phyloP scores from a whole-genome alignment of 2,888 invertebrate genomes.

The Ophion slaviceki region DNA sequence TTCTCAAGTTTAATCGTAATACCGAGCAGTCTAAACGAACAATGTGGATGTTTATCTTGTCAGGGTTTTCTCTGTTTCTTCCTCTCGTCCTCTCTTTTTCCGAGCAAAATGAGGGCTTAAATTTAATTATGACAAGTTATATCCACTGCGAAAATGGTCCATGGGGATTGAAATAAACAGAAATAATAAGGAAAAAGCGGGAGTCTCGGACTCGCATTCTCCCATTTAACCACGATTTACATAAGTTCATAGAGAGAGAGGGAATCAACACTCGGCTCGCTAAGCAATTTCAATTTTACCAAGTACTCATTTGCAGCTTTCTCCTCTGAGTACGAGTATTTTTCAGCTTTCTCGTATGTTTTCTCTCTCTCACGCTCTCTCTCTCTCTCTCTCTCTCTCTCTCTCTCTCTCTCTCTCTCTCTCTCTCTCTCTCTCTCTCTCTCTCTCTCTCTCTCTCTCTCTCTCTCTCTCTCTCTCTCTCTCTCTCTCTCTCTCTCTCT shows the following conservation, averaged over 20 bases:
- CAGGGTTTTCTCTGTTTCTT: neutral
- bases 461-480: neutral
- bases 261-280: constrained; percentile 8
- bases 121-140: constrained; percentile 38
- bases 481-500: neutral
- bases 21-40: neutral
- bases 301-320: constrained; percentile 27
- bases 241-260: constrained; percentile 4
- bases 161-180: constrained; percentile 22
- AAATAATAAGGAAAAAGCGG: constrained; percentile 14
- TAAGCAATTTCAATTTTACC: constrained; percentile 27
- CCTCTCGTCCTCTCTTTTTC: constrained; percentile 11
- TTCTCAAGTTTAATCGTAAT: constrained; percentile 1
- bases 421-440: neutral
- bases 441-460: neutral
- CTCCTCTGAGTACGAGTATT: neutral
- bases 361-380: neutral
- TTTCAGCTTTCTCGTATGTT: neutral
- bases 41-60: constrained; percentile 42
- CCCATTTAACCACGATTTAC: constrained; percentile 33
- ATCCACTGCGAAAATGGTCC: neutral
- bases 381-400: too few relatives aligned
- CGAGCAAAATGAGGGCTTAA: constrained; percentile 22
- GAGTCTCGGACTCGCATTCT: neutral
- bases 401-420: neutral